Conservation (phyloP, 2,113 vertebrate genomes). For the Cettia cetti region DNA sequence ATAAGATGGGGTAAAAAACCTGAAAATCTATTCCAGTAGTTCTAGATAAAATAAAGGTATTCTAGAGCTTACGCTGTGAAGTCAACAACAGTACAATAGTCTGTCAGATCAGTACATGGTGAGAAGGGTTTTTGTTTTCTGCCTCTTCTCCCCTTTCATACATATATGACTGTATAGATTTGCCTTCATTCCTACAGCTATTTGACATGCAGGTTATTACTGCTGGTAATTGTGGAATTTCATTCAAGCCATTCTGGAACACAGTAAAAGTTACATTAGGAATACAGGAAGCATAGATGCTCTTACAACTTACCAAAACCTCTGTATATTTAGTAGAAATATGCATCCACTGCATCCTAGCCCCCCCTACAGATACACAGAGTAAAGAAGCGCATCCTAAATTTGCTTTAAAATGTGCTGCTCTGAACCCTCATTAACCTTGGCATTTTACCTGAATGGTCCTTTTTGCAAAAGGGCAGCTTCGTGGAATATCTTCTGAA, state of each 20-base stretch:
- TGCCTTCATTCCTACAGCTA: not conserved
- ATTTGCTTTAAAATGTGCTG: not conserved
- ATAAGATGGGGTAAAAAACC: not conserved
- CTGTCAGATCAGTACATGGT: not conserved
- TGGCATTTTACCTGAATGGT: not conserved
- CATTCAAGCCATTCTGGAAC: not conserved
- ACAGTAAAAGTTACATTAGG: not conserved
- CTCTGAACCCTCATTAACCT: not conserved
- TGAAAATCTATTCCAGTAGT: not conserved
- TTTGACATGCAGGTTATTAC: not conserved
- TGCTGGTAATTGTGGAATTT: not conserved
- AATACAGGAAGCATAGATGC: not conserved
- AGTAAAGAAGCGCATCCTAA: not conserved
- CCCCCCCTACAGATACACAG: not conserved
- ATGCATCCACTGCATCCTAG: not conserved
- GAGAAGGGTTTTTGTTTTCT: not conserved
- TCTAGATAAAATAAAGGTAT: not conserved
- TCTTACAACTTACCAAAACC: not conserved
- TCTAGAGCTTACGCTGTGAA: not conserved
- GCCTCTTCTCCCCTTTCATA: not conserved
- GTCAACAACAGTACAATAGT: not conserved
- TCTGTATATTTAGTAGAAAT: not conserved
- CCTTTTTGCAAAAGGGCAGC: not conserved
- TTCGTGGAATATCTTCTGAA: not conserved
- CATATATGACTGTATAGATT: not conserved